Conservation (phyloP, 2,888 invertebrate genomes). For the Pterostichus madidus region DNA sequence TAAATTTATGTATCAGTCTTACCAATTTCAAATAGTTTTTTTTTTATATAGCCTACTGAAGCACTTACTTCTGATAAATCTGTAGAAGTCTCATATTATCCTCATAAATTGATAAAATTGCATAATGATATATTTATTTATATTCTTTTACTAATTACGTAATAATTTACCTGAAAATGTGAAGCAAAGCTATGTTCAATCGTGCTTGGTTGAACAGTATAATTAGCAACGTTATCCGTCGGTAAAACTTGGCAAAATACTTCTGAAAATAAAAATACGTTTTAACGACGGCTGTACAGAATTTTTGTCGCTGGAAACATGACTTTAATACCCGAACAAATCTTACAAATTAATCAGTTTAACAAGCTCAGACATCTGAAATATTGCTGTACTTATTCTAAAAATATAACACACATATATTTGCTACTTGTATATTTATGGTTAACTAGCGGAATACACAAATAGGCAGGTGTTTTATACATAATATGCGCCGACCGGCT, state of each 20-base stretch:
- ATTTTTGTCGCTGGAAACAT: slow-evolving; percentile 24
- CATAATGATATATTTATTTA: too few species aligned
- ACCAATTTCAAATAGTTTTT: too few species aligned
- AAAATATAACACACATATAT: slow-evolving; percentile 4
- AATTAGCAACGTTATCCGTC: not conserved
- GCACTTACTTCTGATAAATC: too few species aligned
- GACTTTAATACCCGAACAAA: slow-evolving; percentile 40
- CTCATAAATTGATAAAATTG: too few species aligned
- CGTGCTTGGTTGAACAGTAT: not conserved
- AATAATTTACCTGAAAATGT: too few species aligned
- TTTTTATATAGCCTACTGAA: too few species aligned
- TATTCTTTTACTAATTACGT: too few species aligned
- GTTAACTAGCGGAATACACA: not conserved
- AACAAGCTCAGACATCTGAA: slow-evolving; percentile 22
- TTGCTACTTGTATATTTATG: not conserved
- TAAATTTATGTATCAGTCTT: too few species aligned
- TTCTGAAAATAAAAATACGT: slow-evolving; percentile 20
- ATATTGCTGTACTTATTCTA: slow-evolving; percentile 17
- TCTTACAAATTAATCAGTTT: slow-evolving; percentile 39
- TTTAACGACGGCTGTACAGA: slow-evolving; percentile 24
- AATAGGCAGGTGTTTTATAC: too few species aligned
- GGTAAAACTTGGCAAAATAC: slow-evolving; percentile 1
- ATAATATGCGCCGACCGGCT: too few species aligned
- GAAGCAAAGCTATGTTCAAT: too few species aligned
- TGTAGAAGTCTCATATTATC: too few species aligned